phyloP scores from a whole-genome alignment of 2,113 vertebrate species.

The Macrotis lagotis region DNA sequence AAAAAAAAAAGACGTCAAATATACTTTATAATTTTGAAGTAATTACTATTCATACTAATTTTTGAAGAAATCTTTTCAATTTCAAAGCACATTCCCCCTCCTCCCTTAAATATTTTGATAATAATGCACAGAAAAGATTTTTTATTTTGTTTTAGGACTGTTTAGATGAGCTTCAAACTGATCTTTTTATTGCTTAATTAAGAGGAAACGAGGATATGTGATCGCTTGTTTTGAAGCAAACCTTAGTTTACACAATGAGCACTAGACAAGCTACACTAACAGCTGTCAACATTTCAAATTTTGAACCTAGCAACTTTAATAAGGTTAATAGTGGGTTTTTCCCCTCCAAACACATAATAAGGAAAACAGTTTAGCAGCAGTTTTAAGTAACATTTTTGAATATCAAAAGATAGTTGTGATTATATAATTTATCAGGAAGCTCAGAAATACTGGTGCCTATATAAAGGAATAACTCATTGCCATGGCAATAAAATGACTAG shows the following conservation, averaged over 20 bases:
- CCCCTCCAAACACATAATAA: background rate
- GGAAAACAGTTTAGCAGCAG: constrained; percentile 1
- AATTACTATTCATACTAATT: constrained; percentile 20
- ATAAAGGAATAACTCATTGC: background rate
- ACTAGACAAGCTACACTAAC: background rate
- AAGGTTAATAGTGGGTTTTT: background rate
- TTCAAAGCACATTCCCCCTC: background rate
- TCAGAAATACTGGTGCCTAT: background rate
- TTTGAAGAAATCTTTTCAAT: constrained; percentile 28
- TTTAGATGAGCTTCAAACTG: background rate
- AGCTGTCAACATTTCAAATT: constrained; percentile 13
- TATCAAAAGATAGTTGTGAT: background rate
- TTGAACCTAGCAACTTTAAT: background rate
- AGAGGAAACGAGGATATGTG: constrained; percentile 6
- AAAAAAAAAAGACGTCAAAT: constrained; percentile 16
- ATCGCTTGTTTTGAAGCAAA: background rate
- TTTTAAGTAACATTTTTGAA: constrained; percentile 14
- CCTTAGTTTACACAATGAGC: background rate
- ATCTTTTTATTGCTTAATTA: constrained; percentile 32
- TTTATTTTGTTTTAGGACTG: background rate
- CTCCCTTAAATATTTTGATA: background rate
- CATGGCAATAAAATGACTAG: background rate
- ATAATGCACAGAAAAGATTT: background rate
- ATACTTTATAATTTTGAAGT: background rate
- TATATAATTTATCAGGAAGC: background rate